These are phyloP conservation scores for Oncorhynchus masou DNA, from an alignment of 2,113 vertebrate species.

Conservation along the genomic window DNA sequence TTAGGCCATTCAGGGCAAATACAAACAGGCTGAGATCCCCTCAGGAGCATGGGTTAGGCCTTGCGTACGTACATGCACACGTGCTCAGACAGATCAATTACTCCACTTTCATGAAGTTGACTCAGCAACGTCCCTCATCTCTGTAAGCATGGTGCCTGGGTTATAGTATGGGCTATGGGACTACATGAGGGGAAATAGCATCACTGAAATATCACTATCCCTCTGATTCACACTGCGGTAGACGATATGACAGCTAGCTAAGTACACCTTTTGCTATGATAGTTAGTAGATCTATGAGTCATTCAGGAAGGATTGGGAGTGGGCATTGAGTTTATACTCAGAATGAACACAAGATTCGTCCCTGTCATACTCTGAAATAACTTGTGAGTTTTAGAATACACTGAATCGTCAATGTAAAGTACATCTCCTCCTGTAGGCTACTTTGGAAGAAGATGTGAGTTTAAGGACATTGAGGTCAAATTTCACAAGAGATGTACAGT, in stretches of 20 bases:
- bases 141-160: no score
- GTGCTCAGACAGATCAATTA: slow-evolving; percentile 38
- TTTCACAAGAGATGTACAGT: no score
- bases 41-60: slow-evolving; percentile 27
- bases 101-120: slow-evolving; percentile 33
- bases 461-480: no score
- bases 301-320: neutral
- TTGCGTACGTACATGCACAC: slow-evolving; percentile 25
- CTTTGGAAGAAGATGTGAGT: no score
- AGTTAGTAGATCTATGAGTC: slow-evolving; percentile 9
- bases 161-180: neutral
- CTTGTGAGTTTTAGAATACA: no score
- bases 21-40: slow-evolving; percentile 44
- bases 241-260: no score
- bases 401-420: no score
- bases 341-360: no score
- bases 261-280: no score
- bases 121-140: slow-evolving; percentile 31
- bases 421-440: no score
- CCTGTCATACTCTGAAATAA: no score
- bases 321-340: no score
- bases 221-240: neutral
- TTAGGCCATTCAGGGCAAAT: slow-evolving; percentile 51
- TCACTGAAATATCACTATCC: slow-evolving; percentile 1
- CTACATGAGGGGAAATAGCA: neutral